Evolutionary conservation across 2,888 invertebrate species (phyloP).

Genomic region (Drosophila meridiana): DNA sequence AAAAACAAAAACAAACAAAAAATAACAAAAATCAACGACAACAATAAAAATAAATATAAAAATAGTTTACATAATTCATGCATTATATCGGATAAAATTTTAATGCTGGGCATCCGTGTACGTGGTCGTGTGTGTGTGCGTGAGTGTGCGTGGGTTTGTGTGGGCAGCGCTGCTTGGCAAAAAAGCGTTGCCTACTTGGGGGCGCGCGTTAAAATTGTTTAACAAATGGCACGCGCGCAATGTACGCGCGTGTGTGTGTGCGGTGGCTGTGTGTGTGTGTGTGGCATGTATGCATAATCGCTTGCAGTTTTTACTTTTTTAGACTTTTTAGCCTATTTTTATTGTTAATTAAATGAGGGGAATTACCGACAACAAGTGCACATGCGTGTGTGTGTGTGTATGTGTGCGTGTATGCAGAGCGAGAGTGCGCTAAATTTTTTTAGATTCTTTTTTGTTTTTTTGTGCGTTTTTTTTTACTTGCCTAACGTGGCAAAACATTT

Average conservation of each 20-base stretch:
- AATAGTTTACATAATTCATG: constrained; percentile 82
- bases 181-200: constrained; percentile 70
- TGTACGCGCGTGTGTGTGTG: constrained; percentile 39
- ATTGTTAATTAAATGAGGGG: constrained; percentile 83
- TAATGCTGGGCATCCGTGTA: constrained; percentile 56
- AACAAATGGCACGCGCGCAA: constrained; percentile 76
- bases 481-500: constrained; percentile 62
- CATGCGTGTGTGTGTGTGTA: constrained; percentile 16
- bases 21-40: constrained; percentile 62
- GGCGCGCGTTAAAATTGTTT: constrained; percentile 75
- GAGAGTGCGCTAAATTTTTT: constrained; percentile 35
- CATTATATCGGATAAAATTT: constrained; percentile 81
- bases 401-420: constrained; percentile 3
- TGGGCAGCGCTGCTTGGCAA: constrained; percentile 39
- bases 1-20: constrained; percentile 47
- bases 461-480: constrained; percentile 47
- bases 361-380: constrained; percentile 53
- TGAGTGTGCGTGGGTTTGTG: constrained; percentile 22
- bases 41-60: constrained; percentile 65
- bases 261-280: constrained; percentile 45
- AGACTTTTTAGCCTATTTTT: constrained; percentile 84
- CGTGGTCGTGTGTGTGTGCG: constrained; percentile 2
- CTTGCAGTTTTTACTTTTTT: constrained; percentile 70
- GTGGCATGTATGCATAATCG: constrained; percentile 65
- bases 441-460: constrained; percentile 47